A percentile compares a stretch with the other conserved stretches of the same genome.
phyloP scores from a whole-genome alignment of 2,797 vertebrate species.

The Zenarchopterus dispar region DNA sequence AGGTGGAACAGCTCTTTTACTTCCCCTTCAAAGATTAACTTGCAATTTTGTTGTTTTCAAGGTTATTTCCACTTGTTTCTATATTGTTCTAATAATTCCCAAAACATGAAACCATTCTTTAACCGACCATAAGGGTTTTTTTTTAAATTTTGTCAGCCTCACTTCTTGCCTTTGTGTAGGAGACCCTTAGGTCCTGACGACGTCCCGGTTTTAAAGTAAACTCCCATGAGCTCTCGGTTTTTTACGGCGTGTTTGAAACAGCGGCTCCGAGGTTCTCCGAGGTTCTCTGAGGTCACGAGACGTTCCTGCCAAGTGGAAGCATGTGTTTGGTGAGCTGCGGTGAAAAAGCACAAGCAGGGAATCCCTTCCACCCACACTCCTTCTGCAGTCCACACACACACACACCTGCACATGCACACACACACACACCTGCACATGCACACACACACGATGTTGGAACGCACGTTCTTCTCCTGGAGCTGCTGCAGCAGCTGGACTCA shows the following conservation, averaged over 20 bases:
- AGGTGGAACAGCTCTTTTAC: no score
- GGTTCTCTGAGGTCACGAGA: slow-evolving; percentile 57
- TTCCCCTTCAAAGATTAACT: no score
- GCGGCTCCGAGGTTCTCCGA: slow-evolving; percentile 36
- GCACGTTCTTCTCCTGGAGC: slow-evolving; percentile 34
- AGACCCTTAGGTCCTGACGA: no score
- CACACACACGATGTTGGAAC: neutral
- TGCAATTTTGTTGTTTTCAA: no score
- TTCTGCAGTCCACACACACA: slow-evolving; percentile 25
- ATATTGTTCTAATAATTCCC: no score
- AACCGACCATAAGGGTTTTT: no score
- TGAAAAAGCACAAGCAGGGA: slow-evolving; percentile 65
- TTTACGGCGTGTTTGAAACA: neutral
- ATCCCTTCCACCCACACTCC: slow-evolving; percentile 68
- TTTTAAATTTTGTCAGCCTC: no score
- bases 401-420: slow-evolving; percentile 23
- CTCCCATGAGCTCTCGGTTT: no score
- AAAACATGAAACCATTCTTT: no score
- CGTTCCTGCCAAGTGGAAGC: slow-evolving; percentile 48
- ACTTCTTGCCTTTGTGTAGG: no score
- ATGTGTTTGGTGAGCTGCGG: slow-evolving; percentile 47
- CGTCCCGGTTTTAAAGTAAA: no score
- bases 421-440: slow-evolving; percentile 12
- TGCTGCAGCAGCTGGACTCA: slow-evolving; percentile 70
- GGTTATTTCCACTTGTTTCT: no score